Conservation (phyloP, 2,113 vertebrate species). For the Petrocephalus zakoni region DNA sequence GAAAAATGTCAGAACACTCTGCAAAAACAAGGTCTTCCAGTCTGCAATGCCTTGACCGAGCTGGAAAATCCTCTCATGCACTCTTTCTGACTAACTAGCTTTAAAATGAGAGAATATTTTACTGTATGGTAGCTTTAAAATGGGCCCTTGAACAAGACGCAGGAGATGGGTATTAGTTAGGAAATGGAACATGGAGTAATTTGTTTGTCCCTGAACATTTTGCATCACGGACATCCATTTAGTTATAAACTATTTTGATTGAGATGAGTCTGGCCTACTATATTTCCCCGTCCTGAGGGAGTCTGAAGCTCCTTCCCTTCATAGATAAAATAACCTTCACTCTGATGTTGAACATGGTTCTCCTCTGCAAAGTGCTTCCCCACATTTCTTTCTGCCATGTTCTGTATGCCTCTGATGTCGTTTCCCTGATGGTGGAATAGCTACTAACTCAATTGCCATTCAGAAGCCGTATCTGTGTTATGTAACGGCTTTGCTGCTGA, state of each 20-base stretch:
- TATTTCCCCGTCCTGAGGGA: not conserved
- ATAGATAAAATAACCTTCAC: constrained; percentile 7
- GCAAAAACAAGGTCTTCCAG: not conserved
- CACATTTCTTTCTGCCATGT: not conserved
- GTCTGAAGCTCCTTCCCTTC: not conserved
- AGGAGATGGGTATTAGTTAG: not conserved
- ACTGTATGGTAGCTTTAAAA: not conserved
- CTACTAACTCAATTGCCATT: not conserved
- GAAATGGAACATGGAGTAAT: not conserved
- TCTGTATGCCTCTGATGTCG: not conserved
- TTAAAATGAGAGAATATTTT: not conserved
- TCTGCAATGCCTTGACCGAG: not conserved
- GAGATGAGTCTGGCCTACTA: not conserved
- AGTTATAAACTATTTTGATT: not conserved
- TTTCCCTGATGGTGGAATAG: not conserved
- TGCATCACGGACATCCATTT: not conserved
- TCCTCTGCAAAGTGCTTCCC: not conserved
- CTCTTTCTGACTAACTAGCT: not conserved
- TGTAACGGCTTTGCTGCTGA: not conserved
- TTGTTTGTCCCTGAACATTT: not conserved
- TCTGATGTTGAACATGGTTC: not conserved
- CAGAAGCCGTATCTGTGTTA: not conserved
- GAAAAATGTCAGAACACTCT: not conserved
- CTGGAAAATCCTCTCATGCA: not conserved
- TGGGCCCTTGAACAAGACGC: not conserved